Percentiles rank a stretch among this genome's conserved stretches.
Evolutionary conservation across 2,113 vertebrate genomes (phyloP).

Genomic region (Seriola dumerili): DNA sequence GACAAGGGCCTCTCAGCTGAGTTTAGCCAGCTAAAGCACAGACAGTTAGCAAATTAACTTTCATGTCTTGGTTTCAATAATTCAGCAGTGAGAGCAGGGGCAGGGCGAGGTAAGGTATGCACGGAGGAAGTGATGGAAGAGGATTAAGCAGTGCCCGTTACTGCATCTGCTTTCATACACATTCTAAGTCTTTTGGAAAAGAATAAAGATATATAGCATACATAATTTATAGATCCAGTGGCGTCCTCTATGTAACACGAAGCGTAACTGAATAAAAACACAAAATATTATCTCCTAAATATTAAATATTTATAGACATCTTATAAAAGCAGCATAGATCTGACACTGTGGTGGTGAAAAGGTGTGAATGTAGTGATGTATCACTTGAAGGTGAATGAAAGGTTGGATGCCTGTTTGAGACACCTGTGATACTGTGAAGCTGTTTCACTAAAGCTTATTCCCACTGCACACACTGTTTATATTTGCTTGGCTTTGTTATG

Average conservation of each 20-base stretch:
- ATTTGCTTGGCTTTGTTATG: slow-evolving; percentile 73
- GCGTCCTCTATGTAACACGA: not conserved
- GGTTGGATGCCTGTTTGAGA: slow-evolving; percentile 39
- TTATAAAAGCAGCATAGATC: slow-evolving; percentile 29
- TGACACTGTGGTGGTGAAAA: slow-evolving; percentile 4
- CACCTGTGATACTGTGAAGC: slow-evolving; percentile 56
- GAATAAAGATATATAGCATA: slow-evolving; percentile 48
- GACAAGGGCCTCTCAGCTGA: slow-evolving; percentile 75
- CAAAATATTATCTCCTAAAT: slow-evolving; percentile 41
- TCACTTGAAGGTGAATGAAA: slow-evolving; percentile 43
- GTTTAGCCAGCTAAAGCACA: slow-evolving; percentile 82
- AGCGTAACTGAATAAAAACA: slow-evolving; percentile 26
- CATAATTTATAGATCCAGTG: slow-evolving; percentile 40
- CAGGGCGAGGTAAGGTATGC: slow-evolving; percentile 62
- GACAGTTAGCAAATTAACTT: slow-evolving; percentile 85
- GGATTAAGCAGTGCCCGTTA: slow-evolving; percentile 30
- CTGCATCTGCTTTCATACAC: slow-evolving; percentile 48
- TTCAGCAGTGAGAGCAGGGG: slow-evolving; percentile 68
- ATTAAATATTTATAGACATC: slow-evolving; percentile 54
- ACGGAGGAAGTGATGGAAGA: slow-evolving; percentile 50
- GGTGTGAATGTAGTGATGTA: slow-evolving; percentile 18
- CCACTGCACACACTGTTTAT: slow-evolving; percentile 62
- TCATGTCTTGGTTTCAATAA: slow-evolving; percentile 84
- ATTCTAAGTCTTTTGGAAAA: slow-evolving; percentile 31
- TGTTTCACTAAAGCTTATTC: slow-evolving; percentile 60